Evolutionary conservation across 2,888 invertebrate species (phyloP).

Genomic region (Tenthredo notha): DNA sequence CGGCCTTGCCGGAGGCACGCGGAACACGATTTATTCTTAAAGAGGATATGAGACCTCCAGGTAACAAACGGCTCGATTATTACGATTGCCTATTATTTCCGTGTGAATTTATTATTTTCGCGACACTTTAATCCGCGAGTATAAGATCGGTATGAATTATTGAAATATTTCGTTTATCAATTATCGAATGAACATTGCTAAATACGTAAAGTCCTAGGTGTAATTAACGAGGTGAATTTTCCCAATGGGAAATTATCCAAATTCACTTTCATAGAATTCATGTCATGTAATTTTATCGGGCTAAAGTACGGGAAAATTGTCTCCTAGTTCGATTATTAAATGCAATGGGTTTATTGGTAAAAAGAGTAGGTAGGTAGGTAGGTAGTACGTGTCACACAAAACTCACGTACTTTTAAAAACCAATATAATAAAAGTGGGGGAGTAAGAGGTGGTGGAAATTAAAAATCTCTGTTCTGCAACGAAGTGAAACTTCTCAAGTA

Average conservation of each 20-base stretch:
- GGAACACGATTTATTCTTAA: slow-evolving; percentile 59
- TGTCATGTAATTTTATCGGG: not conserved
- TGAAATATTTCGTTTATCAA: not conserved
- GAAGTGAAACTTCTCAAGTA: slow-evolving; percentile 31
- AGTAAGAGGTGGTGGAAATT: not conserved
- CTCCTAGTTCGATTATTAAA: not conserved
- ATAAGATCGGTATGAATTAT: too few relatives aligned
- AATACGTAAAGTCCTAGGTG: not conserved
- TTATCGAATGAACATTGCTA: too few relatives aligned
- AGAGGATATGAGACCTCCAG: slow-evolving; percentile 47
- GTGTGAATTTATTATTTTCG: not conserved
- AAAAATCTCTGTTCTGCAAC: slow-evolving; percentile 19
- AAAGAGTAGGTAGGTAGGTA: too few relatives aligned
- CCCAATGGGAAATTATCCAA: not conserved
- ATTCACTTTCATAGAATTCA: not conserved
- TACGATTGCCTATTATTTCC: not conserved
- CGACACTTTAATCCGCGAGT: not conserved
- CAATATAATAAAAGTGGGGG: not conserved
- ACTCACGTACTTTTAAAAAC: not conserved
- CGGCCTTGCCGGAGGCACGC: slow-evolving; percentile 74
- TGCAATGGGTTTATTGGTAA: not conserved
- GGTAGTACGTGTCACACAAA: not conserved
- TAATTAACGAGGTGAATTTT: not conserved
- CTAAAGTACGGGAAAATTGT: not conserved
- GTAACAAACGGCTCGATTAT: not conserved